phyloP scores from a whole-genome alignment of 2,113 vertebrate species.

The Coracopsis vasa region DNA sequence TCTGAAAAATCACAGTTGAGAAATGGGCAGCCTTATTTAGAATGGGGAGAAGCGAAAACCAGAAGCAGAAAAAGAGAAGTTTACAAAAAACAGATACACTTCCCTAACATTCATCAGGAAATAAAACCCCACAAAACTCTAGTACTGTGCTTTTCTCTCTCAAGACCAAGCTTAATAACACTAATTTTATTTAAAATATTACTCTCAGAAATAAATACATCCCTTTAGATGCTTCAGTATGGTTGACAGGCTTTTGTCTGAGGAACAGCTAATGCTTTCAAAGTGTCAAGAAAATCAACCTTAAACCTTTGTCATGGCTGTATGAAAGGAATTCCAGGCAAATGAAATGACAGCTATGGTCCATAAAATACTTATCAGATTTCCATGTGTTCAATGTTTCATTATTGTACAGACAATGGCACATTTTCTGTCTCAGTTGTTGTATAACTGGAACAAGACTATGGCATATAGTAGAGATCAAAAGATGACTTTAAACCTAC shows the following conservation, averaged over 20 bases:
- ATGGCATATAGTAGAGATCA: neutral
- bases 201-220: constrained; percentile 2
- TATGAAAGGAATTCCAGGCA: constrained; percentile 32
- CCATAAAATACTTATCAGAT: constrained; percentile 28
- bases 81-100: neutral
- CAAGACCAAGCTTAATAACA: neutral
- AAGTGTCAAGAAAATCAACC: constrained; percentile 13
- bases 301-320: neutral
- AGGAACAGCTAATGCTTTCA: neutral
- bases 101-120: neutral
- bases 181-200: neutral
- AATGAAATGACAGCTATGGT: constrained; percentile 11
- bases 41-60: neutral
- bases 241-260: constrained; percentile 7
- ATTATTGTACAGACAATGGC: neutral
- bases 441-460: neutral
- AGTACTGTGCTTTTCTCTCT: neutral
- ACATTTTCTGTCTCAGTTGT: neutral
- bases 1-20: neutral
- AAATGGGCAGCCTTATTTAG: neutral
- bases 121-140: neutral
- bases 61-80: neutral
- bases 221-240: neutral
- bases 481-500: neutral
- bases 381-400: neutral